These are phyloP conservation scores for Geophilus truncorum DNA, from an alignment of 2,888 invertebrate genomes.

Conservation along the genomic window DNA sequence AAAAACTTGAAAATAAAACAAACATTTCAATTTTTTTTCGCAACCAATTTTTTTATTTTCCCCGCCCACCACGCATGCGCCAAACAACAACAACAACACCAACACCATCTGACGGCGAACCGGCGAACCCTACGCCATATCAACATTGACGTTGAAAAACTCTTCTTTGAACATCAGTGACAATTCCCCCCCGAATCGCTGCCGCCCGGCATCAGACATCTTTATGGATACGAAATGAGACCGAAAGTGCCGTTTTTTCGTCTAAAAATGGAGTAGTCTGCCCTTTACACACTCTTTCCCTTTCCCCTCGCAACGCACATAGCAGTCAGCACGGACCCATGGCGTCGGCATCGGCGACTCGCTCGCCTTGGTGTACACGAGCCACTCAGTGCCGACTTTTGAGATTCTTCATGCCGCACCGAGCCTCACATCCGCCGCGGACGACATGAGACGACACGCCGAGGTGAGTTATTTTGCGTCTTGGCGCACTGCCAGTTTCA, in stretches of 20 bases:
- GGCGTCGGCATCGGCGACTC: not conserved
- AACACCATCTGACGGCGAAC: not conserved
- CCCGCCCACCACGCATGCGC: not conserved
- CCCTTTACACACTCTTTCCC: not conserved
- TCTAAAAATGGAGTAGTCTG: not conserved
- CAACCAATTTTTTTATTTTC: too few species aligned
- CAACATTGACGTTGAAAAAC: not conserved
- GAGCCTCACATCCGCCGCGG: not conserved
- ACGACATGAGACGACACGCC: not conserved
- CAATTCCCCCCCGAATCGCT: not conserved
- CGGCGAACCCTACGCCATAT: not conserved
- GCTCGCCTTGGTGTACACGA: not conserved
- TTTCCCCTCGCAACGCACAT: not conserved
- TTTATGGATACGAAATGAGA: not conserved
- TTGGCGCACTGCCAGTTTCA: not conserved
- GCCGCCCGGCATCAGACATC: not conserved
- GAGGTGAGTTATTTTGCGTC: not conserved
- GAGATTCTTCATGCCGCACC: not conserved
- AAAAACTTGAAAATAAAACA: not conserved
- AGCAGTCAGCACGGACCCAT: not conserved
- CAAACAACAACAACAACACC: not conserved
- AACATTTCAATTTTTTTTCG: too few species aligned
- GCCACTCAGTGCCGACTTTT: not conserved
- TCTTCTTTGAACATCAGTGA: not conserved
- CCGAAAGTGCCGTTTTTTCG: not conserved